These are phyloP conservation scores for Dipodomys ordii DNA, from an alignment of 2,113 vertebrate species.

Conservation along the genomic window DNA sequence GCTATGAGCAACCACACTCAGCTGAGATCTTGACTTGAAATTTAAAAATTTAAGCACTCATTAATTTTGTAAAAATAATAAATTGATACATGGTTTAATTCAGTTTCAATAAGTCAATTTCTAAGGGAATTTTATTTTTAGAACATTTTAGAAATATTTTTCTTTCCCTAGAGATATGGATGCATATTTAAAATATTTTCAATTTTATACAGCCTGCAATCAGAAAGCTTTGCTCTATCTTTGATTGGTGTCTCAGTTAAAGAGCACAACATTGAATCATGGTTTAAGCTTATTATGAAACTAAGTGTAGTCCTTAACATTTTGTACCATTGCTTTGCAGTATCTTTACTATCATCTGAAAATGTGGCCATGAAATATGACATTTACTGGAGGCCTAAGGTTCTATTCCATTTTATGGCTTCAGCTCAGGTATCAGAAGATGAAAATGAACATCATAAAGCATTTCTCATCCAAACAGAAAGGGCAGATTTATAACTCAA, in stretches of 20 bases:
- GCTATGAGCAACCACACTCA: no score
- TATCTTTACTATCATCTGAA: conserved; percentile 54
- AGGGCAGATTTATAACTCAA: conserved; percentile 55
- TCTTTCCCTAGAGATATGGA: not conserved
- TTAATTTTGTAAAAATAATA: not conserved
- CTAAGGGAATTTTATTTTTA: not conserved
- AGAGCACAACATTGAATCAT: not conserved
- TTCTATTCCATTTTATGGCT: conserved; percentile 62
- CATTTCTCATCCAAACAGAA: conserved; percentile 47
- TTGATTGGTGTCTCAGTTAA: not conserved
- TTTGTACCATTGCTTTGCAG: not conserved
- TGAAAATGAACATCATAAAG: conserved; percentile 67
- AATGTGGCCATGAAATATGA: conserved; percentile 52
- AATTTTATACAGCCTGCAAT: not conserved
- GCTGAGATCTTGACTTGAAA: not conserved
- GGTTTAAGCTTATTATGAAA: not conserved
- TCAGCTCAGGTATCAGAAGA: conserved; percentile 20
- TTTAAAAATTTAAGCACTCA: not conserved
- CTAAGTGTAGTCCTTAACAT: not conserved
- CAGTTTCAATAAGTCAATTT: not conserved
- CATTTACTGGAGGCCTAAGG: not conserved
- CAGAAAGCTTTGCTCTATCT: not conserved
- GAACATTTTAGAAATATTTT: not conserved
- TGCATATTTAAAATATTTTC: not conserved
- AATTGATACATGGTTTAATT: not conserved